Conservation (phyloP, 2,888 invertebrate species). For the Idaea biselata region DNA sequence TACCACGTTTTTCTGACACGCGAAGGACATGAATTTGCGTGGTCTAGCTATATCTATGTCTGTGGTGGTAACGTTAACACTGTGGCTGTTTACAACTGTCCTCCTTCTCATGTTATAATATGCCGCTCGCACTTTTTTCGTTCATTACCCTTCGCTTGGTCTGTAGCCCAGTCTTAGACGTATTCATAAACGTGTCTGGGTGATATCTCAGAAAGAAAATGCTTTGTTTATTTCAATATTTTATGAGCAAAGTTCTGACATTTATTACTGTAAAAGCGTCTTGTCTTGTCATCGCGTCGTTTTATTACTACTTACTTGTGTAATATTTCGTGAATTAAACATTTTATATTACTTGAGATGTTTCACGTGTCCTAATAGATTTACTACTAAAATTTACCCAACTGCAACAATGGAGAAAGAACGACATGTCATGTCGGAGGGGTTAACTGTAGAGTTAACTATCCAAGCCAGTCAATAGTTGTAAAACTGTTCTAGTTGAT, state of each 20-base stretch:
- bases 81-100: too few species aligned
- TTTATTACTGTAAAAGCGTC: constrained; percentile 19
- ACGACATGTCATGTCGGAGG: too few species aligned
- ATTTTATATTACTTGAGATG: background rate
- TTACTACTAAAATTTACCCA: background rate
- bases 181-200: background rate
- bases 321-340: background rate
- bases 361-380: background rate
- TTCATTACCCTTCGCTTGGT: background rate
- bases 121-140: too few species aligned
- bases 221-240: constrained; percentile 20
- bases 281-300: background rate
- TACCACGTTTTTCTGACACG: too few species aligned
- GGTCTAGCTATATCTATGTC: too few species aligned
- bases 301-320: background rate
- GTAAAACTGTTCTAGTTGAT: too few species aligned
- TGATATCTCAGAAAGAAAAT: background rate
- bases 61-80: too few species aligned
- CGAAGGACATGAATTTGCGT: too few species aligned
- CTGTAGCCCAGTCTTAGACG: background rate
- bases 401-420: background rate
- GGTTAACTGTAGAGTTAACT: too few species aligned
- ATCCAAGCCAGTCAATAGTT: too few species aligned
- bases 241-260: constrained; percentile 46
- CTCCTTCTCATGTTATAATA: too few species aligned